Conservation (phyloP, 2,113 vertebrate genomes). For the Alectura lathami region DNA sequence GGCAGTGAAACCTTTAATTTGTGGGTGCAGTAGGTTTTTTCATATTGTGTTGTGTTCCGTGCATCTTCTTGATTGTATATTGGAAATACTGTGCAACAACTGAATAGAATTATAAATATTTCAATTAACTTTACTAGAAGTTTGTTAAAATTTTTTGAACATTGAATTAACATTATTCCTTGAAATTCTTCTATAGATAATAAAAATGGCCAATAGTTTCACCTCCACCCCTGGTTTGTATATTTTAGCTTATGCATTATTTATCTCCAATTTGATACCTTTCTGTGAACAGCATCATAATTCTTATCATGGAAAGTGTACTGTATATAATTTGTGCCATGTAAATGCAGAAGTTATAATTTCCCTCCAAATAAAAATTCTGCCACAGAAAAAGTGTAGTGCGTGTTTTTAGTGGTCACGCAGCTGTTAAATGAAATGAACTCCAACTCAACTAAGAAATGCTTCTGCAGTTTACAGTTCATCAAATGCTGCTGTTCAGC, state of each 20-base stretch:
- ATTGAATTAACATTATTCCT: conserved; percentile 80
- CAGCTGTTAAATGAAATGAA: background rate
- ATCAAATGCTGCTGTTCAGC: background rate
- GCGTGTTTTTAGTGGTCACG: background rate
- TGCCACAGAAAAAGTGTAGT: conserved; percentile 46
- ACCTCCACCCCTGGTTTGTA: conserved; percentile 46
- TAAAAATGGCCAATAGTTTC: conserved; percentile 52
- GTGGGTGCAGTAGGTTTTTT: conserved; percentile 82
- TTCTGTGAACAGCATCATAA: conserved; percentile 66
- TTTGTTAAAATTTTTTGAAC: conserved; percentile 87
- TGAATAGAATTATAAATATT: conserved; percentile 82
- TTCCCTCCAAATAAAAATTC: conserved; percentile 79
- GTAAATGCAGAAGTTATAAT: conserved; percentile 75
- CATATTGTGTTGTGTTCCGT: conserved; percentile 76
- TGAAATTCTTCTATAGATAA: conserved; percentile 72
- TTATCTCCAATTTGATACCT: conserved; percentile 66
- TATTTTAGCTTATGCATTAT: conserved; percentile 62
- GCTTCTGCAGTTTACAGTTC: background rate
- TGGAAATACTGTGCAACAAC: conserved; percentile 82
- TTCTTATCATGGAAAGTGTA: conserved; percentile 72
- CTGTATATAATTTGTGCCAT: conserved; percentile 77
- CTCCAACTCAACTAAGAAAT: background rate
- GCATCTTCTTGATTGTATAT: conserved; percentile 82
- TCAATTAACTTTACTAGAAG: conserved; percentile 81
- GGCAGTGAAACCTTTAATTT: conserved; percentile 83